Evolutionary conservation across 2,888 invertebrate species (phyloP).

Genomic region (Meiosimyza platycephala): DNA sequence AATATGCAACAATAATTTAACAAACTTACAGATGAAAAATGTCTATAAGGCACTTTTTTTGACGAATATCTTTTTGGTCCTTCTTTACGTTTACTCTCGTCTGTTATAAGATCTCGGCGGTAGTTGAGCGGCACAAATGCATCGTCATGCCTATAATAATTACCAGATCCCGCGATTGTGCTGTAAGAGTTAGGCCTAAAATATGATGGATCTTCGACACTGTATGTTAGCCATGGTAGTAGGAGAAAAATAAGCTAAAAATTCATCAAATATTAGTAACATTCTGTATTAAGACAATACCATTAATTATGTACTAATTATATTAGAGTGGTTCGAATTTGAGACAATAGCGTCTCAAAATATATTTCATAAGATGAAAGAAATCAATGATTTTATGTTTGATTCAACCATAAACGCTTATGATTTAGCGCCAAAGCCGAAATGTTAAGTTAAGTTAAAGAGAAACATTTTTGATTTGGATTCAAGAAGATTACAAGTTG

Average conservation of each 20-base stretch:
- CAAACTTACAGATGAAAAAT: slow-evolving; percentile 54
- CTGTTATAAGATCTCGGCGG: slow-evolving; percentile 52
- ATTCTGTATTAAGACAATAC: too few species aligned
- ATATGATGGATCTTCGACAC: slow-evolving; percentile 42
- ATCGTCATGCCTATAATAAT: slow-evolving; percentile 33
- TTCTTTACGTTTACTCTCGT: slow-evolving; percentile 56
- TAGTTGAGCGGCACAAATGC: slow-evolving; percentile 48
- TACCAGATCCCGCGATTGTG: slow-evolving; percentile 47
- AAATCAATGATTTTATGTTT: too few species aligned
- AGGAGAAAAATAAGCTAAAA: slow-evolving; percentile 50
- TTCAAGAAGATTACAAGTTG: too few species aligned
- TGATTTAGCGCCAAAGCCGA: too few species aligned
- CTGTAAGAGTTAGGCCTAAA: slow-evolving; percentile 53
- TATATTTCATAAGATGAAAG: too few species aligned
- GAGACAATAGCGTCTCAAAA: too few species aligned
- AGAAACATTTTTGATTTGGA: too few species aligned
- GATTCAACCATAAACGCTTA: too few species aligned
- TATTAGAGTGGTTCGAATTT: too few species aligned
- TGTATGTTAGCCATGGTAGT: slow-evolving; percentile 41
- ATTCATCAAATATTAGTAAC: too few species aligned
- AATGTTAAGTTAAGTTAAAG: too few species aligned
- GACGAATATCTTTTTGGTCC: slow-evolving; percentile 41
- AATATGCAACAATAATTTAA: neutral
- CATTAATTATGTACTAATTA: too few species aligned
- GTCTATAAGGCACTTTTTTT: slow-evolving; percentile 55